phyloP scores from a whole-genome alignment of 2,888 invertebrate genomes.

The Eupithecia vulgata region DNA sequence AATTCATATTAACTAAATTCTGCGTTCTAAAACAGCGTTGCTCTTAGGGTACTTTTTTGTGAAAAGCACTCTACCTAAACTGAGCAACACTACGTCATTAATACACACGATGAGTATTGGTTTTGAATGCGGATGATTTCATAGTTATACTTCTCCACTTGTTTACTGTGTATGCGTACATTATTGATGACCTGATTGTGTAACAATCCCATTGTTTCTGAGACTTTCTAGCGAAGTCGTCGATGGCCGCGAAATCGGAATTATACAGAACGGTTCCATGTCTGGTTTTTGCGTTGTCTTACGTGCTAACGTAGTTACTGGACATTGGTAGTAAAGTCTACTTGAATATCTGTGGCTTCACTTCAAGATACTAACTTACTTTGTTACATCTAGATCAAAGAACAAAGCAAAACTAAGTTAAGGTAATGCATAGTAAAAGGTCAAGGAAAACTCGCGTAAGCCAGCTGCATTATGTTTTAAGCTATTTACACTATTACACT shows the following conservation, averaged over 20 bases:
- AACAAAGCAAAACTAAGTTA: conserved; percentile 25
- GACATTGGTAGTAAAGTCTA: background rate
- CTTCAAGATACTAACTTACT: background rate
- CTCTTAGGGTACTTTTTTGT: too few relatives aligned
- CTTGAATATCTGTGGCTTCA: background rate
- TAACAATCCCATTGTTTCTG: conserved; percentile 68
- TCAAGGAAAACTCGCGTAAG: conserved; percentile 32
- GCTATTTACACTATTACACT: background rate
- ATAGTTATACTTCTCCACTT: background rate
- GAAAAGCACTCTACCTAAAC: too few relatives aligned
- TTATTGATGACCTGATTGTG: conserved; percentile 63
- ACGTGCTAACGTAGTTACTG: background rate
- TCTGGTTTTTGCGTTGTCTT: conserved; percentile 23
- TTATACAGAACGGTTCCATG: conserved; percentile 59
- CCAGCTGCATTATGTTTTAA: conserved; percentile 20
- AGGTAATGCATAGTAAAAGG: conserved; percentile 31
- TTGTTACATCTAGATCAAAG: conserved; percentile 3
- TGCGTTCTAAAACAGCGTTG: too few relatives aligned
- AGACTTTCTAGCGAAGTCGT: conserved; percentile 68
- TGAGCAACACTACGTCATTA: too few relatives aligned
- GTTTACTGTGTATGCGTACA: background rate
- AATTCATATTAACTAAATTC: too few relatives aligned
- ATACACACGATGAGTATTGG: background rate
- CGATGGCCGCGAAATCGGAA: conserved; percentile 67
- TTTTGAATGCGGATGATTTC: background rate